Base-by-base conservation (phyloP, 1,140 invertebrate genomes). In the Drosophila pallidifrons region DNA sequence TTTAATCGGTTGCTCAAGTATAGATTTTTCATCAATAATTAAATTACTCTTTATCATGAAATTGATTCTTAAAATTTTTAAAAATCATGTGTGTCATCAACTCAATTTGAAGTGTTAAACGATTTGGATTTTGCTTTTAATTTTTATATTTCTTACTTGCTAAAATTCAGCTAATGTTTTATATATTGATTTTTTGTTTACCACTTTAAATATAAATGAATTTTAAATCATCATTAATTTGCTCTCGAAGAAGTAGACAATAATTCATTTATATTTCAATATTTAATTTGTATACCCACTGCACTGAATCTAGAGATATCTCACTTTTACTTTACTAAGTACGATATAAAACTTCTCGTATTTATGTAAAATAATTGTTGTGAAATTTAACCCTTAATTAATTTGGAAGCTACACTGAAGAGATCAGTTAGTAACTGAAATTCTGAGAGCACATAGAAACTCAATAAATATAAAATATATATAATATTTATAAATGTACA, bases 1-100 rank as follows among this genome's bases (percentile, higher is more conserved):
- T 66, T 79, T 71, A 87, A 79, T 86, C 76, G 83, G 72, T 88
- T 87, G 82, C 82, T 79, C 68, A 83, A 77, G 80, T 88, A 75
- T 81, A 68, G 52, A 32, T 72, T 59, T 68, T 71, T 60, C 11
- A 49, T 70, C 38, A 51, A 15, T 63, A 49, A 54, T 75, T 66
- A 28, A 45, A 59, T 71, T 58, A 41, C 13, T 66, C 15, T 52
- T 63, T 73, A 68, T 43, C 10, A 38, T 73, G 70, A 71, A 73
- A 66, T 79, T 69, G 41, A 64, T 35, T 57, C 16, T 70, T 55
- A 69, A 81, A 81, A 64, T 28, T 61, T 55, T 45, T 70, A 25
- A 38, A 83, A 77, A 72, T 69, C 11, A 77, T 54, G 52, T 38
- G 45, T 76, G 2, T 66, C 57, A n/a, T 41, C 54, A 75, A 77